Percentiles rank a stretch among this genome's conserved stretches.
Conservation (phyloP, 2,888 invertebrate species). For the Ecdyonurus torrentis region DNA sequence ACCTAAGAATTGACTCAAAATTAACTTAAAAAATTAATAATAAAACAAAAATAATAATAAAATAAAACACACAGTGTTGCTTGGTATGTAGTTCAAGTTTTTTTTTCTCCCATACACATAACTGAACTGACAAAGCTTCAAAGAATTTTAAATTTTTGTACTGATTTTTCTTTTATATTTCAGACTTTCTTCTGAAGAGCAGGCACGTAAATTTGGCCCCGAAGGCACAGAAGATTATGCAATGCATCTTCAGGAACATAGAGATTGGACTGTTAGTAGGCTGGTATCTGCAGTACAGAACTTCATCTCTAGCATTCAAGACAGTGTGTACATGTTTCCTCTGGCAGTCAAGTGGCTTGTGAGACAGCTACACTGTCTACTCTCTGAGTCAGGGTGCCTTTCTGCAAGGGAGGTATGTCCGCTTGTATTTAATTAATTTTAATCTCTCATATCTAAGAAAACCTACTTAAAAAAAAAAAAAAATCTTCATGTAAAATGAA, state of each 20-base stretch:
- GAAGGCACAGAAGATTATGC: conserved; percentile 56
- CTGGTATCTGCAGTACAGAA: conserved; percentile 60
- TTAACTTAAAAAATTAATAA: too few relatives aligned
- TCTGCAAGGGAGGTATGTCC: background rate
- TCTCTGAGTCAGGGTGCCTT: conserved; percentile 35
- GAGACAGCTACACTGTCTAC: conserved; percentile 58
- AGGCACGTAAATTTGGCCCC: conserved; percentile 59
- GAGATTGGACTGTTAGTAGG: conserved; percentile 60
- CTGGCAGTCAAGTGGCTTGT: conserved; percentile 79
- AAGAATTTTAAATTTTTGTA: too few relatives aligned
- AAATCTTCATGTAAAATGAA: conserved; percentile 7
- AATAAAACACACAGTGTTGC: too few relatives aligned
- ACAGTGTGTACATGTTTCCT: conserved; percentile 82
- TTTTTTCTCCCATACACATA: too few relatives aligned
- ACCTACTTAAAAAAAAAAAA: conserved; percentile 34
- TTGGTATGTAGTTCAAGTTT: too few relatives aligned
- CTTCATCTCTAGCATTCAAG: conserved; percentile 66
- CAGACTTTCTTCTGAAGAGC: conserved; percentile 36
- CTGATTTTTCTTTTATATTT: too few relatives aligned
- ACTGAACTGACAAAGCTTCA: too few relatives aligned
- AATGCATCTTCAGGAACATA: conserved; percentile 56
- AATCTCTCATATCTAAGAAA: too few relatives aligned
- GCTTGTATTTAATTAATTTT: too few relatives aligned
- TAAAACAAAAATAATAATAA: too few relatives aligned
- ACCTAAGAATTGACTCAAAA: too few relatives aligned